Evolutionary conservation across 2,888 invertebrate genomes (phyloP), one percentile per base, ranked within the genome.

Genomic region (Drosophila formosana): DNA sequence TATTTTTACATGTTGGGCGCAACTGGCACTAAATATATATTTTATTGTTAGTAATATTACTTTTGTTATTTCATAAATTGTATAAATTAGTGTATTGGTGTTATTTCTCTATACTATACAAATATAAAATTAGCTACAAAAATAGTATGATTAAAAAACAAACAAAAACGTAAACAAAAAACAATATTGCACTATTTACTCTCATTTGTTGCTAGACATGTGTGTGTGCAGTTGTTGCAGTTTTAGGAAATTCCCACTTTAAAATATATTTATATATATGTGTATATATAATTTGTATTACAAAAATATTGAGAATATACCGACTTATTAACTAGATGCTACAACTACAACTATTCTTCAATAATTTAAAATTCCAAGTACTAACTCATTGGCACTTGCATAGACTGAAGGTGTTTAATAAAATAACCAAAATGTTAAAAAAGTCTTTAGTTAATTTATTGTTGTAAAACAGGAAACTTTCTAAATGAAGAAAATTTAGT

Each of bases 51-150:
- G 9, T 34, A 34, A 34, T 9, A 34, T 66, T 67, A 45, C 3
- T 26, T 18, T 56, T 63, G 26, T 68, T 71, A 37, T 51, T 55
- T 64, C 8, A 34, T 23, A 55, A 65, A 58, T 52, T 78, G 60
- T 66, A 65, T 68, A 67, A 65, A 58, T 61, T 58, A 55, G 69
- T 61, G 62, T 69, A 52, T 58, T 87, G 58, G 70, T 84, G 65
- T 86, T 68, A 37, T 53, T 37, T 57, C 26, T 56, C 50, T 53
- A 46, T 67, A 61, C 47, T 65, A 58, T 58, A 66, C 47, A 37
- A 37, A 69, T 75, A 71, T 71, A 74, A 70, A 75, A 70, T 70
- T 67, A 62, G 51, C 81, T 78, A 86, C 71, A 73, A 77, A 80
- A 70, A 67, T 68, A 69, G 39, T 45, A 62, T 46, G 45, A 51